These are phyloP conservation scores for Calameuta pallipes DNA, from an alignment of 2,888 invertebrate genomes.

Conservation along the genomic window DNA sequence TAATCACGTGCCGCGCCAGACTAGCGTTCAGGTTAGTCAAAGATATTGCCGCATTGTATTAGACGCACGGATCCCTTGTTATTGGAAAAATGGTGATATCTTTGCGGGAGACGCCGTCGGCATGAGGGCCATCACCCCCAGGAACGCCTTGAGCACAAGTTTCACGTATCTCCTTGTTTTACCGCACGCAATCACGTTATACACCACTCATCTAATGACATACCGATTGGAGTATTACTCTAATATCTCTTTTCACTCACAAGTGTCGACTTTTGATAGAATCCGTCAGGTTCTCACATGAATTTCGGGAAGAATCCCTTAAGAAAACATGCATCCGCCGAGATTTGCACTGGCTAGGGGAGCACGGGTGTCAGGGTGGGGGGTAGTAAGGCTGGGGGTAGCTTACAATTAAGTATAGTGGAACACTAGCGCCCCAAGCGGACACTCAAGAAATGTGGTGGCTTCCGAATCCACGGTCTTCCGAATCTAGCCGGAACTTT, in stretches of 20 bases:
- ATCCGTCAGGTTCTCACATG: constrained; percentile 49
- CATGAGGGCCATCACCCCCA: constrained; percentile 60
- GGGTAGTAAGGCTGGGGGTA: constrained; percentile 54
- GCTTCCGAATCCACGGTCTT: neutral
- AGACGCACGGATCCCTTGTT: constrained; percentile 29
- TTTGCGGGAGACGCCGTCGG: constrained; percentile 56
- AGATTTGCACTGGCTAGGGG: constrained; percentile 64
- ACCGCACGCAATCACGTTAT: constrained; percentile 21
- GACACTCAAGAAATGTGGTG: neutral
- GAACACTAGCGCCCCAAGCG: constrained; percentile 35
- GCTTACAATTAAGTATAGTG: constrained; percentile 27
- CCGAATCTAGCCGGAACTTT: neutral
- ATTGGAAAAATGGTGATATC: constrained; percentile 46
- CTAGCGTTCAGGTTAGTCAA: constrained; percentile 51
- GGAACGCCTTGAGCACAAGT: constrained; percentile 55
- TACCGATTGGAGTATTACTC: neutral
- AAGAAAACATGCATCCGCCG: constrained; percentile 64
- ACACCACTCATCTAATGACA: constrained; percentile 10
- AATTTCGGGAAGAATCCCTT: constrained; percentile 59
- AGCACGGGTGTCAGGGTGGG: constrained; percentile 50
- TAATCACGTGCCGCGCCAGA: constrained; percentile 52
- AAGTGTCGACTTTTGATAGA: constrained; percentile 29
- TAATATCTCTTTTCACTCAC: constrained; percentile 45
- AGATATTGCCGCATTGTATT: constrained; percentile 31
- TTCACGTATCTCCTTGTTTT: constrained; percentile 48